These are phyloP conservation scores for Spodoptera exigua DNA, from an alignment of 2,888 invertebrate genomes.

Conservation along the genomic window DNA sequence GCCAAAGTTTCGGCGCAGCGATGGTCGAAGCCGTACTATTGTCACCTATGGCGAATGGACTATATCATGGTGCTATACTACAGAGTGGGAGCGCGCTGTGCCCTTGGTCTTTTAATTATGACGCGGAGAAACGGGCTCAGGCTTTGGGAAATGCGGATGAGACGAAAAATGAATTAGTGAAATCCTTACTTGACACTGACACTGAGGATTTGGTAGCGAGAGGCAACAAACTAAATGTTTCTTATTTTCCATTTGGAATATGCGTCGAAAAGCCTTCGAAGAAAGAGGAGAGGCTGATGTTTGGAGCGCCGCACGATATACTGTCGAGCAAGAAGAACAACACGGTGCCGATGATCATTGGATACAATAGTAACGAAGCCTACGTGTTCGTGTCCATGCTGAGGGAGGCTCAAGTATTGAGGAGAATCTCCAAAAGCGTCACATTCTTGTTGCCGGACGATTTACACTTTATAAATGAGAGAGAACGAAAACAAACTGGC, in stretches of 20 bases:
- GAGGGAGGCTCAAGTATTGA: constrained; percentile 61
- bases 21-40: constrained; percentile 77
- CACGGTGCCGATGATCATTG: constrained; percentile 77
- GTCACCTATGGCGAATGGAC: constrained; percentile 69
- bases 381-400: constrained; percentile 77
- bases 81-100: constrained; percentile 81
- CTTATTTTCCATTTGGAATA: constrained; percentile 80
- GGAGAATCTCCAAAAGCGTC: constrained; percentile 60
- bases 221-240: constrained; percentile 66
- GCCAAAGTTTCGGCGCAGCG: constrained; percentile 82
- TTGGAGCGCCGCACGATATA: constrained; percentile 72
- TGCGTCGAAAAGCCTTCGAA: constrained; percentile 75
- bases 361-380: constrained; percentile 80
- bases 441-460: constrained; percentile 76
- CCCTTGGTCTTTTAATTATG: constrained; percentile 82
- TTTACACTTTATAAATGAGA: constrained; percentile 69
- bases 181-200: constrained; percentile 59
- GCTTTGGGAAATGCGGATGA: constrained; percentile 60
- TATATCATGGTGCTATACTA: constrained; percentile 79
- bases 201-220: constrained; percentile 65
- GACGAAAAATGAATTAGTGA: constrained; percentile 49
- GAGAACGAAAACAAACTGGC: constrained; percentile 67
- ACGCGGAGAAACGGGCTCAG: constrained; percentile 72
- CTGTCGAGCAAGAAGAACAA: constrained; percentile 63
- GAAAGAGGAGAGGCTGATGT: constrained; percentile 73